Evolutionary conservation across 2,888 invertebrate species (phyloP), one percentile per base, ranked within the genome.

Genomic region (Bellardia pandia): DNA sequence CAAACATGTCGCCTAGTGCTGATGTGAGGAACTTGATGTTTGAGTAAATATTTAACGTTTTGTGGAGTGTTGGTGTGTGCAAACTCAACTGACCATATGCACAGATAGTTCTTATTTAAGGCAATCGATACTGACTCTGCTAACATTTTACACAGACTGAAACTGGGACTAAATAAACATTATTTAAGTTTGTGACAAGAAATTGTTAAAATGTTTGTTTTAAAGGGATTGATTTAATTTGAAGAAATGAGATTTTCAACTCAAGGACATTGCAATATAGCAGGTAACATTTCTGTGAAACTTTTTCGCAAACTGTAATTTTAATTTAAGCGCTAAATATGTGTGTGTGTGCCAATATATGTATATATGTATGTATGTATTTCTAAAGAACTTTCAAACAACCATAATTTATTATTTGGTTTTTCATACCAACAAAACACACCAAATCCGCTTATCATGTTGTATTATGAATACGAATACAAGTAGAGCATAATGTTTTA

Each of bases 371-470:
- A 30, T 42, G 4, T 37, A 16, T 74, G 13, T 37, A 37, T 60
- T 76, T 53, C 30, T 16, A 58, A 13, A 69, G 51, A 72, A 62
- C 72, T 80, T 80, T 75, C 58, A 75, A 68, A 75, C 33, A 30
- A 16, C 16, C 2, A 66, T 66, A 66, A 66, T 74, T 74, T 66
- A 53, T 48, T 72, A 42, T 53, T 64, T 78, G n/a, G 2, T 30
- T 78, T 53, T 62, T 45, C 8, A 11, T 33, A 42, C 33, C 42
- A 76, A 62, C 23, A 8, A 51, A 37, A 16, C 30, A 45, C 11
- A 37, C 16, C 16, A 78, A 84, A 72, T 84, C 72, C 78, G 72
- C 84, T 84, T 78, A 84, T 33, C 40, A 9, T 37, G 30, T 74
- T 66, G 40, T 51, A 37, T 6, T 37, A 13, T 30, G 23, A 23